Evolutionary conservation across 2,113 vertebrate species (phyloP), one percentile per base, ranked within the genome.

Genomic region (Tangachromis dhanisi): DNA sequence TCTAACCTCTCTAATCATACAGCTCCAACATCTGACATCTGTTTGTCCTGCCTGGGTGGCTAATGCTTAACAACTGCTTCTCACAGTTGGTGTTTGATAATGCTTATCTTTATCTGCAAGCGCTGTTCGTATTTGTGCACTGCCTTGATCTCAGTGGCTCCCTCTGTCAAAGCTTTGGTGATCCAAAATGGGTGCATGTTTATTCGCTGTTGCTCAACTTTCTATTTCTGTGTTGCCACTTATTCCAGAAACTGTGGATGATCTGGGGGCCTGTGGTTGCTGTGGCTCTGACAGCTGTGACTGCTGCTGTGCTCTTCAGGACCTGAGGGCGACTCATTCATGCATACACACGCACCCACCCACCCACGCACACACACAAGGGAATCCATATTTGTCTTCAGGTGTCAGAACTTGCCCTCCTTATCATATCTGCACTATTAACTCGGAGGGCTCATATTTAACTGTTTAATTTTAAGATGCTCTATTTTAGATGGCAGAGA

Each of bases 221-320:
- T 89, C 82, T 29, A 49, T 93, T 68, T 93, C 33, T 92, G 55
- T 94, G 81, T 87, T 85, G 12, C 83, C 95, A 49, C 89, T 93
- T 91, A 45, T 95, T 97, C 96, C 98, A 99, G 99, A 98, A 97
- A 93, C 96, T 96, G 89, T 99, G 98, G 98, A 94, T 96, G 87
- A 97, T 97, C 97, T 99, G 98, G 98, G 98, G 97, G 95, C 97
- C 98, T 88, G 96, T 97, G 96, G 97, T 97, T 89, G 98, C 98
- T 61, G 97, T 97, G 96, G 97, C 97, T 96, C 96, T 99, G 95
- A 97, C 98, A 88, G 98, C 97, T 88, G 97, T 99, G 95, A 98
- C 98, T 90, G 97, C 97, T 93, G 98, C 98, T 85, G 94, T 98
- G 96, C 97, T 99, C 94, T 97, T 97, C 95, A 98, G 97, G 97